Conservation (phyloP, 1,140 invertebrate species). For the Temnothorax nylanderi region DNA sequence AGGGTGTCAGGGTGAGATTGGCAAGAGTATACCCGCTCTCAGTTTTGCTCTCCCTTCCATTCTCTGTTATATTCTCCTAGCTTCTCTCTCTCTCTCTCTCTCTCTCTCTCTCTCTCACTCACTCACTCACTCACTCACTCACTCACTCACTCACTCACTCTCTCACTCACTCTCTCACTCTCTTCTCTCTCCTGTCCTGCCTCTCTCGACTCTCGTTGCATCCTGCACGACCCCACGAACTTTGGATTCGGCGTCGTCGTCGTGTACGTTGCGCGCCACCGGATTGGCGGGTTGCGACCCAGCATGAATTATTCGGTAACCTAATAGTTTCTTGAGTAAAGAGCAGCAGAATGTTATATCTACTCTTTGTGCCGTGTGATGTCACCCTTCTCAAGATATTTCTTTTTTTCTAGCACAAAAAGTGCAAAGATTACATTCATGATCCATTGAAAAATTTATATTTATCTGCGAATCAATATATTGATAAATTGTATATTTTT, state of each 20-base stretch:
- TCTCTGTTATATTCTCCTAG: constrained; percentile 45
- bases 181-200: background rate
- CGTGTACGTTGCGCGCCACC: constrained; percentile 63
- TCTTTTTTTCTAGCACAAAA: constrained; percentile 1
- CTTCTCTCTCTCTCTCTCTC: background rate
- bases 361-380: constrained; percentile 55
- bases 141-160: background rate
- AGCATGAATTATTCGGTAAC: constrained; percentile 76
- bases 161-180: background rate
- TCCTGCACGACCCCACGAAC: constrained; percentile 68
- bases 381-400: constrained; percentile 20
- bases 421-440: background rate
- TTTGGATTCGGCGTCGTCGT: constrained; percentile 65
- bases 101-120: constrained; percentile 3
- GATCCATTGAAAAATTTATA: background rate
- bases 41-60: constrained; percentile 54
- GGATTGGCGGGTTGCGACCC: constrained; percentile 72
- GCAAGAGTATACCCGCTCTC: constrained; percentile 71
- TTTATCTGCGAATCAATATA: background rate
- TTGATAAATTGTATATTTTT: background rate
- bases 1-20: constrained; percentile 76
- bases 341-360: constrained; percentile 70
- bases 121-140: background rate
- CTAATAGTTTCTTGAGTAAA: constrained; percentile 76
- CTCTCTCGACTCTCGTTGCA: constrained; percentile 60